Conservation (phyloP, 2,888 invertebrate species). For the Pterobdella sp. region DNA sequence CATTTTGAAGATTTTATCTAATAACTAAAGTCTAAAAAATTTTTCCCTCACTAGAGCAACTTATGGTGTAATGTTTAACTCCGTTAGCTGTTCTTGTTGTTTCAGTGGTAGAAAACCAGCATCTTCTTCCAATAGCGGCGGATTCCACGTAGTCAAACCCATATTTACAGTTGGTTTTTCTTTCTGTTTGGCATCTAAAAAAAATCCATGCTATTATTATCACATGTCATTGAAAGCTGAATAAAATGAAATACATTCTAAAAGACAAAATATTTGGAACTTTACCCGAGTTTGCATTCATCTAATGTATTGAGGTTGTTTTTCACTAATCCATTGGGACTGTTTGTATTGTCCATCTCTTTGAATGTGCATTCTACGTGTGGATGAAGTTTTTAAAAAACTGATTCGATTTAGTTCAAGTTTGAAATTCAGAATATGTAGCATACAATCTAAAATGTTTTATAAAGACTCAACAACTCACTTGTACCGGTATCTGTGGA, state of each 20-base stretch:
- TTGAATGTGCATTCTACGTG: background rate
- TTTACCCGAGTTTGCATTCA: slow-evolving; percentile 1
- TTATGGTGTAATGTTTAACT: background rate
- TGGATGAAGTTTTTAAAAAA: background rate
- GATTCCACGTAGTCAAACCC: background rate
- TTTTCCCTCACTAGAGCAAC: background rate
- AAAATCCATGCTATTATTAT: background rate
- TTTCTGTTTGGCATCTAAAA: background rate
- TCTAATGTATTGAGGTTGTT: background rate
- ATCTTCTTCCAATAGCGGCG: background rate
- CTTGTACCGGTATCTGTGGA: background rate
- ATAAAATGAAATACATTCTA: too few relatives aligned
- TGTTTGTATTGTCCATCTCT: background rate
- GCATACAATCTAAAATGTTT: too few relatives aligned
- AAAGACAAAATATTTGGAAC: too few relatives aligned
- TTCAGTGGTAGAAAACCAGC: background rate
- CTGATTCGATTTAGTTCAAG: background rate
- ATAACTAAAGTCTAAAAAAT: background rate
- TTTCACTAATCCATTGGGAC: background rate
- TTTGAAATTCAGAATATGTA: background rate
- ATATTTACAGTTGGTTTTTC: background rate
- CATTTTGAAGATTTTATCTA: background rate
- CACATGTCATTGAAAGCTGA: too few relatives aligned
- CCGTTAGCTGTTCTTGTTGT: background rate
- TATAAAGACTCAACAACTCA: background rate